Base-by-base conservation (phyloP, 2,888 invertebrate genomes). In the Nomada ferruginata region DNA sequence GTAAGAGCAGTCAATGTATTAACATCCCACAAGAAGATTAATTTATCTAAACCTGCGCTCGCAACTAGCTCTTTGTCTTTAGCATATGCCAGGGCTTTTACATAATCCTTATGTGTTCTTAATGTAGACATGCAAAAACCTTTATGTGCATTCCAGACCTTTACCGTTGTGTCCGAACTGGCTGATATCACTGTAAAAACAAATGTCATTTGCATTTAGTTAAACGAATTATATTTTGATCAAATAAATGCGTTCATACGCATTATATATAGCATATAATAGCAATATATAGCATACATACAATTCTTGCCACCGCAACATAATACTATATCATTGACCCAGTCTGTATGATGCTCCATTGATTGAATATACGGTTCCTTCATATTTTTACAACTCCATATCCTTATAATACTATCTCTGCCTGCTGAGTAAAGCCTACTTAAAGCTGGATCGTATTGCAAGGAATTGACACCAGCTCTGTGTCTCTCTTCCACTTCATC, bases 281-380 rank as follows among this genome's bases (percentile, higher is more conserved):
- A 20, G 20, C 20, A 20, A 20, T 20, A 20, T 20, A 4, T 29
- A 36, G 10, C 55, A 9, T 65, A 86, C 95, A 94, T 94, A 98
- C 98, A 96, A 94, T 99, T 98, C 94, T 98, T 97, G 53, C 99
- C 99, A 85, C 97, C 97, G 94, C 99, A 99, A 93, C 99, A 99
- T 44, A 99, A 95, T 55, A 99, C 97, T 92, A 99, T 98, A 94
- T 99, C 99, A 94, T 99, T 99, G 66, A 99, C 99, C 99, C 99
- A 99, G 94, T 99, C 99, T 2, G 99, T 99, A 93, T 99, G 99
- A 94, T 99, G 99, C 94, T 99, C 99, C 98, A 99, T 98, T 47
- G 99, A 98, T 92, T 98, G 98, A 82, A 98, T 95, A 92, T 98
- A 99, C 71, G 96, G 96, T 86, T 97, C 97, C 93, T 96, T 95